Conservation (phyloP, 2,113 vertebrate species). For the Misgurnus mizolepis region DNA sequence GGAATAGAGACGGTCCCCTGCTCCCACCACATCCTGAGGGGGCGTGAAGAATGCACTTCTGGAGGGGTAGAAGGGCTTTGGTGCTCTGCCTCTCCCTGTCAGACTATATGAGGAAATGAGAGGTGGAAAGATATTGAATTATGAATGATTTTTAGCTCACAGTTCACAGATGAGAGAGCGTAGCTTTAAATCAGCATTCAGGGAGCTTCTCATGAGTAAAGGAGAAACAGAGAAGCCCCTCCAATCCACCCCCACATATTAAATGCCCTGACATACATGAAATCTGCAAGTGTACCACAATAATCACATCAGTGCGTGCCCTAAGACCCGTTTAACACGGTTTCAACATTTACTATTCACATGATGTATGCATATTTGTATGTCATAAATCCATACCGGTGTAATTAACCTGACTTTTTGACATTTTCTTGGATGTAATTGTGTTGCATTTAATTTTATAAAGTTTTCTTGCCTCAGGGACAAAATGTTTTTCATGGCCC, state of each 20-base stretch:
- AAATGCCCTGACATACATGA: constrained; percentile 27
- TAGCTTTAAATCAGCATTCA: constrained; percentile 50
- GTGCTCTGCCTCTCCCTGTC: constrained; percentile 25
- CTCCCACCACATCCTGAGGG: constrained; percentile 24
- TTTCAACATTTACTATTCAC: neutral
- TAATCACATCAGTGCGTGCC: constrained; percentile 2
- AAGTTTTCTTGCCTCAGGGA: constrained; percentile 56
- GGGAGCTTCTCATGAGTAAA: constrained; percentile 10
- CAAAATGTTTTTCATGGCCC: constrained; percentile 65
- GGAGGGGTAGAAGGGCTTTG: constrained; percentile 2
- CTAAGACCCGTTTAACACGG: neutral
- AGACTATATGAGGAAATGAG: constrained; percentile 48
- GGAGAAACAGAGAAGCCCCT: constrained; percentile 16
- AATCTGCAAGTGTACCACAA: constrained; percentile 4
- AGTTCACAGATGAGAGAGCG: constrained; percentile 54
- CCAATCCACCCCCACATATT: constrained; percentile 3
- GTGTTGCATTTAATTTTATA: constrained; percentile 15
- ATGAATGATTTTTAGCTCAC: constrained; percentile 59
- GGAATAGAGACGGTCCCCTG: constrained; percentile 44
- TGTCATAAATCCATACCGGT: neutral
- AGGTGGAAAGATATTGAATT: constrained; percentile 52
- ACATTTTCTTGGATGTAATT: constrained; percentile 2
- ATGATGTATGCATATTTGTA: neutral
- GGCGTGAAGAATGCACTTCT: constrained; percentile 24
- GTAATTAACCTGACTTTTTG: constrained; percentile 5